Evolutionary conservation across 1,140 invertebrate species (phyloP).

Genomic region (Caenorhabditis inopinata): DNA sequence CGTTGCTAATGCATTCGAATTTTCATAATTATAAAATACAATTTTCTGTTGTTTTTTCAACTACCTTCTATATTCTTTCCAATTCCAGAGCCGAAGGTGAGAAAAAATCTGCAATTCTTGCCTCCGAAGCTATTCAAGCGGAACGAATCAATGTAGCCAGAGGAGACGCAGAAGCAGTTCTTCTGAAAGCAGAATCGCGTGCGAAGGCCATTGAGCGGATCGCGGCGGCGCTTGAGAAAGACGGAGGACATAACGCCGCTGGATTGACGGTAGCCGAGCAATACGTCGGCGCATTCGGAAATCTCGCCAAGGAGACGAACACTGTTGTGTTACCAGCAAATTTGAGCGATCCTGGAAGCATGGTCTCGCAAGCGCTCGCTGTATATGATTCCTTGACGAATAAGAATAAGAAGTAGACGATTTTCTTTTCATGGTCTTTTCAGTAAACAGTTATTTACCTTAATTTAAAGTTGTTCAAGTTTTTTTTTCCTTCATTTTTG

Average conservation of each 20-base stretch:
- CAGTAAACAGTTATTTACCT: no score
- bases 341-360: slow-evolving; percentile 77
- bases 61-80: no score
- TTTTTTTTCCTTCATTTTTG: neutral
- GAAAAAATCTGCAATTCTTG: slow-evolving; percentile 83
- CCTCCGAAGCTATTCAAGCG: slow-evolving; percentile 78
- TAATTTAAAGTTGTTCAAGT: no score
- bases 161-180: slow-evolving; percentile 75
- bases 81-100: slow-evolving; percentile 84
- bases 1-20: no score
- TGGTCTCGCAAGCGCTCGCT: slow-evolving; percentile 59
- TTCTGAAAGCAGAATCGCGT: slow-evolving; percentile 75
- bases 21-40: no score
- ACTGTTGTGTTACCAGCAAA: slow-evolving; percentile 90
- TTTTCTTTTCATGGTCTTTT: no score
- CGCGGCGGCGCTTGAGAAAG: slow-evolving; percentile 6
- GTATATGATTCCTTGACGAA: slow-evolving; percentile 52
- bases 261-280: slow-evolving; percentile 88
- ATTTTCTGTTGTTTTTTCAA: no score
- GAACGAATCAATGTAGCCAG: slow-evolving; percentile 83
- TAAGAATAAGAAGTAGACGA: neutral
- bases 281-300: slow-evolving; percentile 88
- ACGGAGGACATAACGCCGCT: slow-evolving; percentile 72
- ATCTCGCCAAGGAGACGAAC: slow-evolving; percentile 87
- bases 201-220: slow-evolving; percentile 65